phyloP scores from a whole-genome alignment of 2,113 vertebrate genomes.

The Chloebia gouldiae region DNA sequence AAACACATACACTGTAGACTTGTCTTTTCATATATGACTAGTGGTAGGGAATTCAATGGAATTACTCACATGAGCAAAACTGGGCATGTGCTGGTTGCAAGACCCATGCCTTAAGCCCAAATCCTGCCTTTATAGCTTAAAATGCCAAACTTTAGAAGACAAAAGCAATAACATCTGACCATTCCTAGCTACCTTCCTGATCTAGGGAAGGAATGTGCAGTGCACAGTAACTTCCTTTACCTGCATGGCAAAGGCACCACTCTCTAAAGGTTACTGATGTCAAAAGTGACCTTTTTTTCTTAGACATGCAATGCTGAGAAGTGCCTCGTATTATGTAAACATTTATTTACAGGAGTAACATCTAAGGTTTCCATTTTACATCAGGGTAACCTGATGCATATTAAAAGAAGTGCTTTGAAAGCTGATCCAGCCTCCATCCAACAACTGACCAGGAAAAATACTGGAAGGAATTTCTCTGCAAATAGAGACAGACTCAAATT shows the following conservation, averaged over 20 bases:
- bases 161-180: neutral
- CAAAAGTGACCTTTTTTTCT: constrained; percentile 66
- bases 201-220: neutral
- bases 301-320: constrained; percentile 25
- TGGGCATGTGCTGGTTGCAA: neutral
- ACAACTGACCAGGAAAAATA: constrained; percentile 46
- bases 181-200: neutral
- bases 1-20: neutral
- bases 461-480: neutral
- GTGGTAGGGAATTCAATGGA: neutral
- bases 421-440: neutral
- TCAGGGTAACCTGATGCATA: constrained; percentile 28
- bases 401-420: constrained; percentile 44
- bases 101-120: neutral
- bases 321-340: constrained; percentile 52
- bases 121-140: neutral
- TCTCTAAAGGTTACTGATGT: constrained; percentile 54
- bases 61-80: neutral
- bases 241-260: neutral
- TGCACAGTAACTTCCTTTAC: neutral
- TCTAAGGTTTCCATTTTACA: constrained; percentile 55
- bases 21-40: neutral
- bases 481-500: neutral
- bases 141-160: neutral
- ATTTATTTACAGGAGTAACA: constrained; percentile 63